A percentile compares a stretch with the other conserved stretches of the same genome.
Evolutionary conservation across 2,113 vertebrate genomes (phyloP).

Genomic region (Gila orcuttii): DNA sequence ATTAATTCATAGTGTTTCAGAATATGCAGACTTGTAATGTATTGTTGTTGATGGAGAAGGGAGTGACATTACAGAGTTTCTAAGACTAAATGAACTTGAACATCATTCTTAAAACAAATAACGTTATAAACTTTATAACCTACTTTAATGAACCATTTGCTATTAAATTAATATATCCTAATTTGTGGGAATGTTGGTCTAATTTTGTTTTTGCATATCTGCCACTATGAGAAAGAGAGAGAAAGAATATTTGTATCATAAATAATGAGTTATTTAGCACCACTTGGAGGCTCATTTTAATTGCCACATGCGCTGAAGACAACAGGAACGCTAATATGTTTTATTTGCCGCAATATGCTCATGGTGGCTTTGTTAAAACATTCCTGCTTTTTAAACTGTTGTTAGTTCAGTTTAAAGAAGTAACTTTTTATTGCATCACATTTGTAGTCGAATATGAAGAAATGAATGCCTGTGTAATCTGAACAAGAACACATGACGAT

Average conservation of each 20-base stretch:
- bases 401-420: conserved; percentile 5
- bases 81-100: background rate
- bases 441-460: background rate
- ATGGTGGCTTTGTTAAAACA: conserved; percentile 1
- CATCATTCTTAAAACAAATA: background rate
- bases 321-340: conserved; percentile 20
- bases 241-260: background rate
- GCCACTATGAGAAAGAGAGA: background rate
- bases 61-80: background rate
- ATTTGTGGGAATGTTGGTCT: background rate
- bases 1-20: background rate
- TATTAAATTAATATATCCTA: background rate
- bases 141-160: background rate
- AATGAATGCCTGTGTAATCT: background rate
- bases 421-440: background rate
- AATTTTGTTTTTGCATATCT: background rate
- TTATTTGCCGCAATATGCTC: conserved; percentile 17
- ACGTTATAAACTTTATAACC: background rate
- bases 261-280: conserved; percentile 19
- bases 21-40: background rate
- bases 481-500: background rate
- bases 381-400: background rate
- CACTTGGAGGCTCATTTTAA: conserved; percentile 22
- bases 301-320: conserved; percentile 19
- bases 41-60: background rate